These are phyloP conservation scores for Corvus cornix DNA, from an alignment of 2,113 vertebrate species.

Conservation along the genomic window DNA sequence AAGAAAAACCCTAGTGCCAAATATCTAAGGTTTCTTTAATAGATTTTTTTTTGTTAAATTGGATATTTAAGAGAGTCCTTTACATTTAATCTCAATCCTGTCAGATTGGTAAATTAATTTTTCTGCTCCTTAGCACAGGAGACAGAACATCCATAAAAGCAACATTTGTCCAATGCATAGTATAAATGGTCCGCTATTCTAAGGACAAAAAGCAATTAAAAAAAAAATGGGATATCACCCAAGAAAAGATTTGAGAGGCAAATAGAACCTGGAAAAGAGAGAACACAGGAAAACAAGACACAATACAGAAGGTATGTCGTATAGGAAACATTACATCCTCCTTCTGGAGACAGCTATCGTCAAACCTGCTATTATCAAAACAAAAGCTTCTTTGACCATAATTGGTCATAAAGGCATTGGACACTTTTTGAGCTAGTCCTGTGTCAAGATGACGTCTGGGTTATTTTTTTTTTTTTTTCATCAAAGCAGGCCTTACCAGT, in stretches of 20 bases:
- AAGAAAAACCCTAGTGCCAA: not conserved
- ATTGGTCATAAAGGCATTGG: constrained; percentile 26
- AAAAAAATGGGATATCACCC: not conserved
- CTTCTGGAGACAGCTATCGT: constrained; percentile 15
- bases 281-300: constrained; percentile 33
- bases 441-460: not conserved
- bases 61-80: not conserved
- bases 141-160: not conserved
- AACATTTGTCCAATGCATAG: not conserved
- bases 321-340: constrained; percentile 48
- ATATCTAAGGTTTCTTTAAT: not conserved
- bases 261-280: constrained; percentile 17
- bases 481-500: not conserved
- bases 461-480: not conserved
- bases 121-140: not conserved
- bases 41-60: not conserved
- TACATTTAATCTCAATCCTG: not conserved
- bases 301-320: constrained; percentile 19
- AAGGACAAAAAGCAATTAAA: not conserved
- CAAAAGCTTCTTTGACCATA: constrained; percentile 55
- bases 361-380: constrained; percentile 33
- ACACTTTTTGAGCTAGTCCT: not conserved
- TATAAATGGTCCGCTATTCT: constrained; percentile 8
- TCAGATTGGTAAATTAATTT: not conserved
- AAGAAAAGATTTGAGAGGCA: constrained; percentile 8